Evolutionary conservation across 2,888 invertebrate genomes (phyloP).

Genomic region (Cenopis cana): DNA sequence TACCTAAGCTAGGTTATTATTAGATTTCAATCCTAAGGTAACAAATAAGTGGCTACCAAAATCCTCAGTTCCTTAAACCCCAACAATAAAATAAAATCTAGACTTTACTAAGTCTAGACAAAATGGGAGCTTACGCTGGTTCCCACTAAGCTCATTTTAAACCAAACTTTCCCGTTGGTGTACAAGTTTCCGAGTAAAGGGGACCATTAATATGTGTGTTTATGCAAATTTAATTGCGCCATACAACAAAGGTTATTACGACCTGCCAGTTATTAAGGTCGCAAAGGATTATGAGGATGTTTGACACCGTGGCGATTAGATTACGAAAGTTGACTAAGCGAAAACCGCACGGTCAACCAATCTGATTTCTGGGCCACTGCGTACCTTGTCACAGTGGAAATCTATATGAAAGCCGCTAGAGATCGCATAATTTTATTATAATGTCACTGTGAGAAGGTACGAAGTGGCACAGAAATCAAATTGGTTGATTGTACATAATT

Average conservation of each 20-base stretch:
- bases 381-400: too few relatives aligned
- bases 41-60: neutral
- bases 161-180: neutral
- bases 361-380: too few relatives aligned
- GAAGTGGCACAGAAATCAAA: too few relatives aligned
- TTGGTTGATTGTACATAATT: too few relatives aligned
- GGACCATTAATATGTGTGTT: slow-evolving; percentile 43
- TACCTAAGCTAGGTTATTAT: neutral
- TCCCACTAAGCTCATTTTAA: neutral
- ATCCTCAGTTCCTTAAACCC: neutral
- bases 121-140: slow-evolving; percentile 1
- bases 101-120: slow-evolving; percentile 9
- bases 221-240: slow-evolving; percentile 43
- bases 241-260: slow-evolving; percentile 39
- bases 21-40: neutral
- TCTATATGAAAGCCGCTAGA: too few relatives aligned
- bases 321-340: too few relatives aligned
- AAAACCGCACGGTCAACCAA: too few relatives aligned
- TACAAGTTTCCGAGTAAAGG: slow-evolving; percentile 4
- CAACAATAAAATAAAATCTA: slow-evolving; percentile 12
- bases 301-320: slow-evolving; percentile 30
- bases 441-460: too few relatives aligned
- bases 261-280: slow-evolving; percentile 41
- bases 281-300: slow-evolving; percentile 17
- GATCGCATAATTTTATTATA: too few relatives aligned